Percentiles rank a stretch among this genome's conserved stretches.
Conservation (phyloP, 2,888 invertebrate genomes). For the Andrena flavipes region DNA sequence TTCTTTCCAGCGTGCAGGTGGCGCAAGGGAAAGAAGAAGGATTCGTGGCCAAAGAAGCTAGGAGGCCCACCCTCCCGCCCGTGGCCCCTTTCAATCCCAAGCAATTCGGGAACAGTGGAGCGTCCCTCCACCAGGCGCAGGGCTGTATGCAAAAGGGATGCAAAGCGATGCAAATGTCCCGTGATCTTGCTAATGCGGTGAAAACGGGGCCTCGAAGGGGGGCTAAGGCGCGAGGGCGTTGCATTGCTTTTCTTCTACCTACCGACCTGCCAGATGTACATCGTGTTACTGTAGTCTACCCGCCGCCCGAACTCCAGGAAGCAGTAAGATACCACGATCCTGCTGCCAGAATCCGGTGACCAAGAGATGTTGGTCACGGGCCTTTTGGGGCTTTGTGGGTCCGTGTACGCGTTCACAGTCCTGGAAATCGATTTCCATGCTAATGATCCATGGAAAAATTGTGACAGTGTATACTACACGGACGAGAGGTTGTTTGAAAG, state of each 20-base stretch:
- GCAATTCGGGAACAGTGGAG: slow-evolving; percentile 5
- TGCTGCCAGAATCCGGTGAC: slow-evolving; percentile 95
- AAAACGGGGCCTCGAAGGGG: slow-evolving; percentile 17
- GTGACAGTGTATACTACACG: not conserved
- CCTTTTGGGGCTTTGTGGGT: slow-evolving; percentile 88
- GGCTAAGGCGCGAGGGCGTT: slow-evolving; percentile 11
- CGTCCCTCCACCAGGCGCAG: not conserved
- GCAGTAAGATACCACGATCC: slow-evolving; percentile 94
- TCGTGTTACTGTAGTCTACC: slow-evolving; percentile 88
- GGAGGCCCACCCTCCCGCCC: not conserved
- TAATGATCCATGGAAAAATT: slow-evolving; percentile 2
- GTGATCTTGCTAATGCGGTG: slow-evolving; percentile 28
- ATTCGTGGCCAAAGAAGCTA: not conserved
- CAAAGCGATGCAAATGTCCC: slow-evolving; percentile 34
- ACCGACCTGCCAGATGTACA: slow-evolving; percentile 98
- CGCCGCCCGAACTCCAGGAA: slow-evolving; percentile 91
- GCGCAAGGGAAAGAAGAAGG: not conserved
- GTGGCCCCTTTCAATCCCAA: slow-evolving; percentile 3
- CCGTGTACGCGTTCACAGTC: slow-evolving; percentile 95
- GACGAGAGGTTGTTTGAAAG: not conserved
- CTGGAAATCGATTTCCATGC: slow-evolving; percentile 80
- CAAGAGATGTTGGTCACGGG: slow-evolving; percentile 94
- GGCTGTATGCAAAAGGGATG: slow-evolving; percentile 16
- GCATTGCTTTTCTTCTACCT: slow-evolving; percentile 60
- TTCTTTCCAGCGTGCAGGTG: too few species aligned